These are phyloP conservation scores for Strix aluco DNA, from an alignment of 2,113 vertebrate genomes.

Conservation along the genomic window DNA sequence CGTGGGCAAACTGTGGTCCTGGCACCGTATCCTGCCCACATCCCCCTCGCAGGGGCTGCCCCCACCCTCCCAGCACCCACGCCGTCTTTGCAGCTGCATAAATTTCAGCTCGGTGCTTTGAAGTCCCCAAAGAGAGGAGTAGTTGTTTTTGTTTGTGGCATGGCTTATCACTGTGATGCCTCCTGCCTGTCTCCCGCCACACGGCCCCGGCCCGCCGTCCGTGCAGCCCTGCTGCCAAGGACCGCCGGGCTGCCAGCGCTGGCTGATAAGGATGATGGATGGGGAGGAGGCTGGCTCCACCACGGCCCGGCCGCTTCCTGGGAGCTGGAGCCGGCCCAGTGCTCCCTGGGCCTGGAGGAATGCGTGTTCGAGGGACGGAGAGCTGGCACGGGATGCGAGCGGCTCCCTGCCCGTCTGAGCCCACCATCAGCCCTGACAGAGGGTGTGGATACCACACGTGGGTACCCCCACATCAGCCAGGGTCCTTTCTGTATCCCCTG, in stretches of 20 bases:
- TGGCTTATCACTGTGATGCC: slow-evolving; percentile 72
- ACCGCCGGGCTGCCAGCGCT: slow-evolving; percentile 77
- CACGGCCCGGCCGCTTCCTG: slow-evolving; percentile 80
- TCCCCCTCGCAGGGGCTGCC: neutral
- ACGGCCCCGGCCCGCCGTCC: slow-evolving; percentile 54
- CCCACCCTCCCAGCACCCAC: neutral
- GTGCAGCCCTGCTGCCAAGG: slow-evolving; percentile 66
- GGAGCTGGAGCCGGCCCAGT: slow-evolving; percentile 77
- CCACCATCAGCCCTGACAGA: neutral
- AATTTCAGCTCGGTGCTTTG: slow-evolving; percentile 77
- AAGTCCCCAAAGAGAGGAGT: slow-evolving; percentile 79
- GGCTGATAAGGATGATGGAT: slow-evolving; percentile 96
- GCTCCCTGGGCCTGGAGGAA: slow-evolving; percentile 70
- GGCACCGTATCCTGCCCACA: accelerated
- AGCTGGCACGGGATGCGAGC: neutral
- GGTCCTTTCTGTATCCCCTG: neutral
- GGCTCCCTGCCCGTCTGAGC: neutral
- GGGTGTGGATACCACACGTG: slow-evolving; percentile 1
- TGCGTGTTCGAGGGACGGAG: neutral
- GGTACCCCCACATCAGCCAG: neutral
- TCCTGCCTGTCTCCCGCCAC: slow-evolving; percentile 54
- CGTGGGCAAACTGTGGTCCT: accelerated
- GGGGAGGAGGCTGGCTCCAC: slow-evolving; percentile 88
- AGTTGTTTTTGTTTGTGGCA: slow-evolving; percentile 83
- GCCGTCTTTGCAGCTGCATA: slow-evolving; percentile 46